These are phyloP conservation scores for Drosophila neocordata DNA, from an alignment of 1,140 invertebrate genomes.

Conservation along the genomic window DNA sequence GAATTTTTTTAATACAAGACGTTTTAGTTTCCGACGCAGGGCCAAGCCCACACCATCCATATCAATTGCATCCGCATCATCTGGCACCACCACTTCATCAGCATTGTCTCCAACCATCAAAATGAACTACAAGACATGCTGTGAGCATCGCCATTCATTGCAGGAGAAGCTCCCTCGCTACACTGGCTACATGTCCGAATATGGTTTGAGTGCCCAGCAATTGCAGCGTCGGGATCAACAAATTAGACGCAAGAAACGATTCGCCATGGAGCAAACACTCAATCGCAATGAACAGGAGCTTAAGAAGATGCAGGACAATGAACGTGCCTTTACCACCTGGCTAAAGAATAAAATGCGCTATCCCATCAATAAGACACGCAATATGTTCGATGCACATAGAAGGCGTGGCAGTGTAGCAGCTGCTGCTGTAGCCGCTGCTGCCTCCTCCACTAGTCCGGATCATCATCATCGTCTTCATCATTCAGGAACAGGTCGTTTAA, in stretches of 20 bases:
- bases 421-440: conserved; percentile 42
- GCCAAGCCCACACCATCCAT: conserved; percentile 30
- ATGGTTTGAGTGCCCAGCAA: conserved; percentile 75
- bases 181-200: conserved; percentile 80
- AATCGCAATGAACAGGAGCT: conserved; percentile 72
- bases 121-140: conserved; percentile 78
- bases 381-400: conserved; percentile 77
- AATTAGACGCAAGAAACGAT: conserved; percentile 56
- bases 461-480: conserved; percentile 21
- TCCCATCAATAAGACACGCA: conserved; percentile 78
- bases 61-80: not conserved
- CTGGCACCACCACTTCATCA: conserved; percentile 15
- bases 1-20: conserved; percentile 63
- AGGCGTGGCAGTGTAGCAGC: conserved; percentile 58
- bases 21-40: conserved; percentile 66
- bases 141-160: conserved; percentile 71
- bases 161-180: conserved; percentile 76
- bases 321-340: conserved; percentile 81
- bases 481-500: not conserved
- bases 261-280: conserved; percentile 61
- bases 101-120: conserved; percentile 51
- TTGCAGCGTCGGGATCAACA: conserved; percentile 67
- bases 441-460: conserved; percentile 25
- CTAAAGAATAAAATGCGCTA: conserved; percentile 81
- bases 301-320: conserved; percentile 80